Evolutionary conservation across 2,113 vertebrate species (phyloP).

Genomic region (Acanthochromis polyacanthus): DNA sequence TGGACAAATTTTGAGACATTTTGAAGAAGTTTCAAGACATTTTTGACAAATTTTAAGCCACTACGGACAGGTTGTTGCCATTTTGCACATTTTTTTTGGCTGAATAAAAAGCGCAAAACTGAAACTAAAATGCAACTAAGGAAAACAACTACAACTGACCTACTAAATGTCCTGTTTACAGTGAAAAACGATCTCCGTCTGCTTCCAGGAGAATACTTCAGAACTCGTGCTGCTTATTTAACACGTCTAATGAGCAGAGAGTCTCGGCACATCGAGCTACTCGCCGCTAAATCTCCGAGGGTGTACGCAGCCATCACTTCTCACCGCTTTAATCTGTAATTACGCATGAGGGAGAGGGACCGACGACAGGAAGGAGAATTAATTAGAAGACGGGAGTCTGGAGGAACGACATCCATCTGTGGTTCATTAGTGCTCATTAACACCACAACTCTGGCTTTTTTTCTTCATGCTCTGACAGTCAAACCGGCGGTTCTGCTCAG

Average conservation of each 20-base stretch:
- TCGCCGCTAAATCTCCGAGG: conserved; percentile 1
- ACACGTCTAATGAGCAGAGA: neutral
- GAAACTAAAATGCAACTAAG: too few species aligned
- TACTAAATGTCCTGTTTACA: too few species aligned
- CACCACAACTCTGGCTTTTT: neutral
- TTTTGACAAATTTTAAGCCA: too few species aligned
- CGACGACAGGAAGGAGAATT: conserved; percentile 12
- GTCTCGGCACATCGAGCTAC: neutral
- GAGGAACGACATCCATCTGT: neutral
- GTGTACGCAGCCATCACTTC: conserved; percentile 13
- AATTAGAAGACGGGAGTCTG: conserved; percentile 8
- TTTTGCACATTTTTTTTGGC: too few species aligned
- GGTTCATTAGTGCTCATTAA: neutral
- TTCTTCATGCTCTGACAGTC: neutral
- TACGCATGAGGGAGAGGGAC: conserved; percentile 29
- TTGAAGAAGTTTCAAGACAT: too few species aligned
- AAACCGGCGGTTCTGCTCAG: neutral
- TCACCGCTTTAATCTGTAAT: conserved; percentile 15
- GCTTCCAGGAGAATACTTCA: too few species aligned
- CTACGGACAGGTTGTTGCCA: too few species aligned
- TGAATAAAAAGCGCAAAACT: too few species aligned
- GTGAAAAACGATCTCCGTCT: too few species aligned
- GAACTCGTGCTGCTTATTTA: too few species aligned
- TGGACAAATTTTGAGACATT: too few species aligned
- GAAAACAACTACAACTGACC: too few species aligned